A percentile compares a stretch with the other conserved stretches of the same genome.
Evolutionary conservation across 2,888 invertebrate species (phyloP).

Genomic region (Molorchus minor): DNA sequence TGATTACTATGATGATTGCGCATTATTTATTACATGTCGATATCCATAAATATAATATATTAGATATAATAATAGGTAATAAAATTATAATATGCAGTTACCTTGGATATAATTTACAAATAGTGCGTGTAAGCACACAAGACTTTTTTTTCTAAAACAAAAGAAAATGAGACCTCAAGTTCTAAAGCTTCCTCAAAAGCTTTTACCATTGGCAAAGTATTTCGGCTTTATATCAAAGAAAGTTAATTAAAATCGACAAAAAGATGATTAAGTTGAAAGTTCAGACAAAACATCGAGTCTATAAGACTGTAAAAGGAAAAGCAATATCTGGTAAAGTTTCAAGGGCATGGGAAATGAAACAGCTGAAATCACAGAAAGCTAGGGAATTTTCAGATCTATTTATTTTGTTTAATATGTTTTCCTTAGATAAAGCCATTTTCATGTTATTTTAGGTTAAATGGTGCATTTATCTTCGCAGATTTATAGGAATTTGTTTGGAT

Average conservation of each 20-base stretch:
- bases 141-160: too few species aligned
- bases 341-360: conserved; percentile 9
- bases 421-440: conserved; percentile 7
- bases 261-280: conserved; percentile 14
- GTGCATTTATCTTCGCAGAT: conserved; percentile 2
- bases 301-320: conserved; percentile 7
- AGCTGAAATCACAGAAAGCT: conserved; percentile 11
- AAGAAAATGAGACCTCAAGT: too few species aligned
- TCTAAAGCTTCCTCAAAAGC: conserved; percentile 4
- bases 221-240: conserved; percentile 10
- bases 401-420: conserved; percentile 11
- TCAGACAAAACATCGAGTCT: not conserved
- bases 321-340: not conserved
- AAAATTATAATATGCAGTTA: too few species aligned
- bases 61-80: too few species aligned
- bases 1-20: too few species aligned
- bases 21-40: too few species aligned
- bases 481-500: conserved; percentile 7
- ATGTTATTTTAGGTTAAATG: conserved; percentile 11
- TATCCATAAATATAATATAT: too few species aligned
- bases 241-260: conserved; percentile 39
- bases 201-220: conserved; percentile 9
- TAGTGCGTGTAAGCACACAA: conserved; percentile 37
- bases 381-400: not conserved
- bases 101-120: too few species aligned